These are phyloP conservation scores for Melanotus villosus DNA, from an alignment of 2,888 invertebrate genomes.

Conservation along the genomic window DNA sequence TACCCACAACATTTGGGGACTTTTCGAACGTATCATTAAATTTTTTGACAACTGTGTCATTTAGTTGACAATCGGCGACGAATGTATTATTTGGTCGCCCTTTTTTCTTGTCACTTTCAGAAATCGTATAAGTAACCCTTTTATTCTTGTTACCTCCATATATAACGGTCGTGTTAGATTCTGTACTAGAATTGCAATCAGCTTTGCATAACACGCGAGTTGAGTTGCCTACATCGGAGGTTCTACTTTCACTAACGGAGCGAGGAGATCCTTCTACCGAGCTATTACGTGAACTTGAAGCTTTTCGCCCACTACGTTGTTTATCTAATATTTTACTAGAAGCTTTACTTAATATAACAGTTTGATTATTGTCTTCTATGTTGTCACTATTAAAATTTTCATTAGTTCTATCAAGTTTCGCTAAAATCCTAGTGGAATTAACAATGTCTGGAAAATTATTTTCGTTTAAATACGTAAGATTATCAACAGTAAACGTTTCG, in stretches of 20 bases:
- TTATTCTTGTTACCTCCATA: background rate
- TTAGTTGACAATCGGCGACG: background rate
- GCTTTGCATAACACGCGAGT: background rate
- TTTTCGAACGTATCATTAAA: background rate
- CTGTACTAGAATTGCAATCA: background rate
- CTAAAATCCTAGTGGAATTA: constrained; percentile 25
- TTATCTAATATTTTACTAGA: background rate
- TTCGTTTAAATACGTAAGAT: constrained; percentile 32
- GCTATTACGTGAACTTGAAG: too few relatives aligned
- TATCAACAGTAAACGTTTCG: background rate
- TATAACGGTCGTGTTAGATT: background rate
- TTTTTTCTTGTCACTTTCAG: constrained; percentile 1
- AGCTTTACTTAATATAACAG: background rate
- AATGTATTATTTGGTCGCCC: background rate
- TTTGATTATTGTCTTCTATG: constrained; percentile 13
- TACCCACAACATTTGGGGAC: background rate
- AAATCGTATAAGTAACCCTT: background rate
- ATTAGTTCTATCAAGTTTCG: constrained; percentile 13
- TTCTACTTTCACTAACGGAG: background rate
- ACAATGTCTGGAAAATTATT: constrained; percentile 38
- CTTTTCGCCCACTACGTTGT: background rate
- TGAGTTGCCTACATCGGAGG: background rate
- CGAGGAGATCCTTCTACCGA: background rate
- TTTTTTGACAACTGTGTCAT: background rate
- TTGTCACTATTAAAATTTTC: background rate